phyloP scores from a whole-genome alignment of 1,140 invertebrate species.

The Ostrea denselamellosa region DNA sequence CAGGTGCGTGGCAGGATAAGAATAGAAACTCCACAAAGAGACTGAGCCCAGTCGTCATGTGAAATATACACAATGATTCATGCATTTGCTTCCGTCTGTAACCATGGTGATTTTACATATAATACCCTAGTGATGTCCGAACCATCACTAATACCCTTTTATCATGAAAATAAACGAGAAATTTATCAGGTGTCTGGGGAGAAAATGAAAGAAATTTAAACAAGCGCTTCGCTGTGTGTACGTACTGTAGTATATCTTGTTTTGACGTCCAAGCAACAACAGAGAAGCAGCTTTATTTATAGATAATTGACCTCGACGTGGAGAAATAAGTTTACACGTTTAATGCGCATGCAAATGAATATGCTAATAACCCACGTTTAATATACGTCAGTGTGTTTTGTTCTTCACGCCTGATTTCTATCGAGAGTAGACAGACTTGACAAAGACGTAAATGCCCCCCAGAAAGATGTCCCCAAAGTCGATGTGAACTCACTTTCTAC shows the following conservation, averaged over 20 bases:
- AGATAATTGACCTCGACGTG: constrained; percentile 31
- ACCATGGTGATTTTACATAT: constrained; percentile 5
- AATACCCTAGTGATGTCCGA: constrained; percentile 7
- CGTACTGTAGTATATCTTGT: background rate
- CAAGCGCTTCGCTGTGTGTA: background rate
- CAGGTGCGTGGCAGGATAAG: constrained; percentile 33
- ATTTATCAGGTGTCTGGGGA: constrained; percentile 22
- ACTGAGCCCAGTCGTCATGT: background rate
- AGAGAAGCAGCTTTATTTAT: constrained; percentile 29
- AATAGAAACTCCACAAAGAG: constrained; percentile 30
- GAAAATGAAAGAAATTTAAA: constrained; percentile 25
- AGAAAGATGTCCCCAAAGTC: background rate
- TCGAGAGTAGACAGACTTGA: constrained; percentile 28
- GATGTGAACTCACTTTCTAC: background rate
- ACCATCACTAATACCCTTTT: background rate
- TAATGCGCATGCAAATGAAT: constrained; percentile 37
- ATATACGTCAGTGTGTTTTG: constrained; percentile 31
- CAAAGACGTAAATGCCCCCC: constrained; percentile 12
- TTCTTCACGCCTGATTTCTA: constrained; percentile 23
- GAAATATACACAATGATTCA: constrained; percentile 27
- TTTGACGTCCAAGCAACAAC: background rate
- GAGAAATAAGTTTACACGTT: constrained; percentile 35
- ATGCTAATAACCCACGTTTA: constrained; percentile 25
- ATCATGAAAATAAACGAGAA: constrained; percentile 31
- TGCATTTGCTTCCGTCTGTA: constrained; percentile 29